Evolutionary conservation across 2,113 vertebrate species (phyloP).

Genomic region (Alosa alosa): DNA sequence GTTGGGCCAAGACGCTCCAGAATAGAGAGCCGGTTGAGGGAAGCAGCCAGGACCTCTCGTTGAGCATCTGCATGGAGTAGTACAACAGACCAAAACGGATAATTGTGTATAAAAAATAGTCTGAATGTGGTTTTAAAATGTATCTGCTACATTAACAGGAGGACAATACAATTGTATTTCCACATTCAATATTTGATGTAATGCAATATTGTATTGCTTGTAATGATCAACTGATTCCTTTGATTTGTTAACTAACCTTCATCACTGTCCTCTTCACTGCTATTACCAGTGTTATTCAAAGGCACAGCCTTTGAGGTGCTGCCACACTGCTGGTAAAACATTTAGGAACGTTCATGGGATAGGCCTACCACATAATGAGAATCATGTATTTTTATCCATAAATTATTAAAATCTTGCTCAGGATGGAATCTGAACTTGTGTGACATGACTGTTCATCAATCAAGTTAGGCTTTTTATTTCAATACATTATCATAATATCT

Average conservation of each 20-base stretch:
- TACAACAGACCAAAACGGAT: not conserved
- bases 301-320: not conserved
- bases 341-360: not conserved
- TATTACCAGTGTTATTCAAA: not conserved
- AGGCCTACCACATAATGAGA: no score
- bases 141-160: no score
- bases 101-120: not conserved
- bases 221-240: not conserved
- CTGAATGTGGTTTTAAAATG: not conserved
- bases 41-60: conserved; percentile 56
- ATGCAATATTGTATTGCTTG: not conserved
- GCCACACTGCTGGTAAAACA: not conserved
- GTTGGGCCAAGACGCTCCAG: conserved; percentile 74
- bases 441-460: not conserved
- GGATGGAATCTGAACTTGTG: not conserved
- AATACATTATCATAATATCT: not conserved
- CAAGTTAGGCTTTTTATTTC: not conserved
- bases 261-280: conserved; percentile 54
- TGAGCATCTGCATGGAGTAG: not conserved
- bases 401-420: no score
- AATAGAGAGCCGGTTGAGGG: conserved; percentile 66
- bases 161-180: not conserved
- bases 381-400: no score
- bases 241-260: conserved; percentile 64
- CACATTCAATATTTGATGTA: not conserved